These are phyloP conservation scores for Delia radicum DNA, from an alignment of 1,140 invertebrate species.

Conservation along the genomic window DNA sequence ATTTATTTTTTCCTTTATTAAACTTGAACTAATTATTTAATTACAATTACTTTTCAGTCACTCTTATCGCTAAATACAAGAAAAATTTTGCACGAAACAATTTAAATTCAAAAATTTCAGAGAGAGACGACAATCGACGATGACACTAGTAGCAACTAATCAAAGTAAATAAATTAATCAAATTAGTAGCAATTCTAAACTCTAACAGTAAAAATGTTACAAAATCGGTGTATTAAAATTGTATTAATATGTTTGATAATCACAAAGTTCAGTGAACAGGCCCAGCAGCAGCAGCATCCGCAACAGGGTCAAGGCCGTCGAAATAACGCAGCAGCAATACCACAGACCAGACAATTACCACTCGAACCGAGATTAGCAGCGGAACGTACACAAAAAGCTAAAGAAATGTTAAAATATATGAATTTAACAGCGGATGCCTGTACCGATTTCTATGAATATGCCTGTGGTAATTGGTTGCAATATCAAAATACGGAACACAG, in stretches of 20 bases:
- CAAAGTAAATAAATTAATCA: neutral
- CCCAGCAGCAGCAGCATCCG: neutral
- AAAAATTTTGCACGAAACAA: neutral
- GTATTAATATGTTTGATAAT: neutral
- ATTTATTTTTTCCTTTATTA: too few relatives aligned
- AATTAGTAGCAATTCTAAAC: constrained; percentile 1
- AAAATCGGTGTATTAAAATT: neutral
- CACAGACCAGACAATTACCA: neutral
- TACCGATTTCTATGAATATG: constrained; percentile 79
- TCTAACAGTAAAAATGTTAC: neutral
- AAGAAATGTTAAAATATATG: constrained; percentile 75
- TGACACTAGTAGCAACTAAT: neutral
- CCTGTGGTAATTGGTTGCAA: constrained; percentile 62
- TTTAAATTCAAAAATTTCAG: neutral
- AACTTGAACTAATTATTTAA: neutral
- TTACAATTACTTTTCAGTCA: neutral
- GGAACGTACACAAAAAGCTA: constrained; percentile 37
- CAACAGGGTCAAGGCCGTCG: neutral
- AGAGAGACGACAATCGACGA: too few relatives aligned
- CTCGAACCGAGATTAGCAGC: neutral
- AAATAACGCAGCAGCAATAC: neutral
- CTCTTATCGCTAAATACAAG: neutral
- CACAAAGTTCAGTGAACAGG: neutral
- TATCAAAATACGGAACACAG: constrained; percentile 16
- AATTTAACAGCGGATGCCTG: constrained; percentile 79